Conservation (phyloP, 2,888 invertebrate genomes). For the Zhuqinia jingwanae region DNA sequence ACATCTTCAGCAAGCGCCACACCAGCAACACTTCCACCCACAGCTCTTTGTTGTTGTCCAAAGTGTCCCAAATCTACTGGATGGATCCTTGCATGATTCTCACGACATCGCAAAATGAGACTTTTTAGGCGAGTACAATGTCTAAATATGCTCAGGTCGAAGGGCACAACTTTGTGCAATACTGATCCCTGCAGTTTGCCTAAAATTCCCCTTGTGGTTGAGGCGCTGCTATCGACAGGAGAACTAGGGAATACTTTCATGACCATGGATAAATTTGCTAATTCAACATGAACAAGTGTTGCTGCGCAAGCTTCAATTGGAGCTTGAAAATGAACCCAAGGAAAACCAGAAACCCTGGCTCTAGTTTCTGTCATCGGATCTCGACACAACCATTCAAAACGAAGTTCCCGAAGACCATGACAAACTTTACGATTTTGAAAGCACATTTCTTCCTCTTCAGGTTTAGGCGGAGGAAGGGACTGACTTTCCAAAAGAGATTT, state of each 20-base stretch:
- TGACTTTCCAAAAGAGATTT: constrained; percentile 74
- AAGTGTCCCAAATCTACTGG: constrained; percentile 62
- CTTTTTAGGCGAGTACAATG: constrained; percentile 71
- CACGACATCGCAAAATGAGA: constrained; percentile 70
- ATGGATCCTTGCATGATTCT: constrained; percentile 71
- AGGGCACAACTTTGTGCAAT: constrained; percentile 70
- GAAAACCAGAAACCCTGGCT: constrained; percentile 71
- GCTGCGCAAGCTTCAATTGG: constrained; percentile 61
- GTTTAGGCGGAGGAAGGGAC: not conserved
- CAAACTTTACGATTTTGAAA: not conserved
- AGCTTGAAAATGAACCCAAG: constrained; percentile 74
- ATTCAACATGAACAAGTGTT: constrained; percentile 73
- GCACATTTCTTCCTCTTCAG: not conserved
- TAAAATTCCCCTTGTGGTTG: not conserved
- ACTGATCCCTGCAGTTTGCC: not conserved
- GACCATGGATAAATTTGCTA: constrained; percentile 75
- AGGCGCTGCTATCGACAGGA: constrained; percentile 8
- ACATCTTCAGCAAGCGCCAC: constrained; percentile 35
- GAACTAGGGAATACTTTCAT: constrained; percentile 57
- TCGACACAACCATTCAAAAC: constrained; percentile 75
- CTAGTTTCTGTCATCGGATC: constrained; percentile 71
- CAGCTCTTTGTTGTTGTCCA: constrained; percentile 14
- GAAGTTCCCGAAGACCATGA: constrained; percentile 63
- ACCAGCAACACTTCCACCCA: constrained; percentile 3
- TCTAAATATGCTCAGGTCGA: constrained; percentile 73